Evolutionary conservation across 2,888 invertebrate species (phyloP).

Genomic region (Lithosia quadra): DNA sequence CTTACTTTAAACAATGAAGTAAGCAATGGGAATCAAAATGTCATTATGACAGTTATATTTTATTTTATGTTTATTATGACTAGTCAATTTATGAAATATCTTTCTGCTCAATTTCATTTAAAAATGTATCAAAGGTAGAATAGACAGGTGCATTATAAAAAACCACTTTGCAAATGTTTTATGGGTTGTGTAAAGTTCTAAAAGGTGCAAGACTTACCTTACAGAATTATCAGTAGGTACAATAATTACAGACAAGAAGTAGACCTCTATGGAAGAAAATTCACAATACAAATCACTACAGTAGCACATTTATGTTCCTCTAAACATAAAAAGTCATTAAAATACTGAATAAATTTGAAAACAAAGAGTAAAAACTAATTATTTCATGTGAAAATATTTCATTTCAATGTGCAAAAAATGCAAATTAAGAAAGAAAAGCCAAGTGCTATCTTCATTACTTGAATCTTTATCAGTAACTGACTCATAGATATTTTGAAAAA

Average conservation of each 20-base stretch:
- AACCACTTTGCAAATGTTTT: neutral
- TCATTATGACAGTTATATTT: too few relatives aligned
- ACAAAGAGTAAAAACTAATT: conserved; percentile 33
- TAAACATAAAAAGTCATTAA: conserved; percentile 24
- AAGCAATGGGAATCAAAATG: too few relatives aligned
- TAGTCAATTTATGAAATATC: too few relatives aligned
- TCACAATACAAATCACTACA: neutral
- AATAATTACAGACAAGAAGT: neutral
- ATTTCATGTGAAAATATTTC: conserved; percentile 33
- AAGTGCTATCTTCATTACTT: conserved; percentile 57
- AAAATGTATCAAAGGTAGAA: neutral
- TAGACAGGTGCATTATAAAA: too few relatives aligned
- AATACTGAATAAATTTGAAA: conserved; percentile 13
- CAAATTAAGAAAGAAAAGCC: conserved; percentile 66
- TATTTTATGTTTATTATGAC: too few relatives aligned
- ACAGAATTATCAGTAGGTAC: neutral
- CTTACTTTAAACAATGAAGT: too few relatives aligned
- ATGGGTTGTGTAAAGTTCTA: neutral
- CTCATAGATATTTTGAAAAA: conserved; percentile 19
- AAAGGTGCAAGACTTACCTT: neutral
- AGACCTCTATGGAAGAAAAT: neutral
- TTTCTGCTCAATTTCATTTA: neutral
- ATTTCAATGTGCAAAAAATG: conserved; percentile 48
- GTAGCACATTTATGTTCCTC: conserved; percentile 38
- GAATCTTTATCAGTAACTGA: conserved; percentile 21